Percentiles rank a stretch among this genome's conserved stretches.
These are phyloP conservation scores for Cochlearius cochlearius DNA, from an alignment of 2,113 vertebrate genomes.

Conservation along the genomic window DNA sequence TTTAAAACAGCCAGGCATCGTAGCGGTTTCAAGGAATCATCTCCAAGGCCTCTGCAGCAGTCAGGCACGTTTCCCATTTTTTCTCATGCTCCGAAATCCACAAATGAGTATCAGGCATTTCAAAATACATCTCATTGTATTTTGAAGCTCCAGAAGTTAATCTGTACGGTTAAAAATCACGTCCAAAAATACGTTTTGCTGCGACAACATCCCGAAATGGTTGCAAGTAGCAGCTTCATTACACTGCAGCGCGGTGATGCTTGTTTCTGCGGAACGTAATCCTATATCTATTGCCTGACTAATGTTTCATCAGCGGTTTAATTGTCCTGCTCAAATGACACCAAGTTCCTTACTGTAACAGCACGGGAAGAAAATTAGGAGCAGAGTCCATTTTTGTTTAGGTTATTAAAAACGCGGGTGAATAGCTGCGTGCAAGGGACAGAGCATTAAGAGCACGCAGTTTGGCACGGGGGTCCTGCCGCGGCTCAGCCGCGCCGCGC, in stretches of 20 bases:
- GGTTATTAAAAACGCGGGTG: too few relatives aligned
- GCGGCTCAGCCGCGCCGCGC: background rate
- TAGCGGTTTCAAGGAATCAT: slow-evolving; percentile 58
- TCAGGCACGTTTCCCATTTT: background rate
- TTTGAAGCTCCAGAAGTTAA: background rate
- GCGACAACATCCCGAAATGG: background rate
- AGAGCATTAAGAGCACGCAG: fast-evolving
- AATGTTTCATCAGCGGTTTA: slow-evolving; percentile 67
- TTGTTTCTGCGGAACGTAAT: slow-evolving; percentile 62
- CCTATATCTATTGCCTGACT: slow-evolving; percentile 42
- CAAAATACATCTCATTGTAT: background rate
- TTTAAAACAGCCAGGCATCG: slow-evolving; percentile 91
- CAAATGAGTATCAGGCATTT: background rate
- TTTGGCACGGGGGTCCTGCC: background rate
- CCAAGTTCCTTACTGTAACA: background rate
- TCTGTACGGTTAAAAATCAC: background rate
- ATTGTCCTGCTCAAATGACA: slow-evolving; percentile 64
- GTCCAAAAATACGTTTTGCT: background rate
- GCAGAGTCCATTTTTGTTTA: background rate
- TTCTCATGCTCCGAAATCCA: background rate
- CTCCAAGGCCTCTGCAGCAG: slow-evolving; percentile 45
- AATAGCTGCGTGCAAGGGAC: background rate
- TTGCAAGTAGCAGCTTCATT: background rate
- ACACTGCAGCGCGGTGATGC: background rate
- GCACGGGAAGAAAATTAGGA: background rate